These are phyloP conservation scores for Eurypyga helias DNA, from an alignment of 2,113 vertebrate genomes.

Conservation along the genomic window DNA sequence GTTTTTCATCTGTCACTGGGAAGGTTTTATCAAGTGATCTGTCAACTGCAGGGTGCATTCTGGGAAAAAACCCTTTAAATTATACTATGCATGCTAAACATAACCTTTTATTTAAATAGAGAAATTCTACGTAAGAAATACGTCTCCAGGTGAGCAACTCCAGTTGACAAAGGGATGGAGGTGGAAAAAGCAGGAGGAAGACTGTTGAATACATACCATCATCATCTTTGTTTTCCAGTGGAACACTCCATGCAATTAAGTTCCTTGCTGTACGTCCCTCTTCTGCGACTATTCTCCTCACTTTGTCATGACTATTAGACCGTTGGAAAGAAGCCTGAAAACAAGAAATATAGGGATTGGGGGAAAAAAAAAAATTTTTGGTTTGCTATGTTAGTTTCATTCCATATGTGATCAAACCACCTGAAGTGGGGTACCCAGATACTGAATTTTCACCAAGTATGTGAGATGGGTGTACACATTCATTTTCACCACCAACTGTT, in stretches of 20 bases:
- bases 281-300: constrained; percentile 95
- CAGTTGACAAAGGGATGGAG: not conserved
- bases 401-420: not conserved
- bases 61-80: not conserved
- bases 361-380: not conserved
- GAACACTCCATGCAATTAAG: constrained; percentile 96
- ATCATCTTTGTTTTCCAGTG: constrained; percentile 93
- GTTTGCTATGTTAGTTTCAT: not conserved
- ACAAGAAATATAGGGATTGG: not conserved
- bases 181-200: not conserved
- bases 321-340: constrained; percentile 93
- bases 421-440: accelerated
- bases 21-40: not conserved
- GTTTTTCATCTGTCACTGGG: not conserved
- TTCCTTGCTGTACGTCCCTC: constrained; percentile 96
- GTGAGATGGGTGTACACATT: not conserved
- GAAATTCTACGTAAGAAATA: not conserved
- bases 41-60: not conserved
- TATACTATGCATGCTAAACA: not conserved
- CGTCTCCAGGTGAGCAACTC: not conserved
- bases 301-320: constrained; percentile 98
- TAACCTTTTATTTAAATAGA: not conserved
- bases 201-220: constrained; percentile 81
- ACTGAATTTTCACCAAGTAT: not conserved
- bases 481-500: not conserved